Evolutionary conservation across 2,797 vertebrate genomes (phyloP), one percentile per base, ranked within the genome.

Genomic region (Takifugu rubripes): DNA sequence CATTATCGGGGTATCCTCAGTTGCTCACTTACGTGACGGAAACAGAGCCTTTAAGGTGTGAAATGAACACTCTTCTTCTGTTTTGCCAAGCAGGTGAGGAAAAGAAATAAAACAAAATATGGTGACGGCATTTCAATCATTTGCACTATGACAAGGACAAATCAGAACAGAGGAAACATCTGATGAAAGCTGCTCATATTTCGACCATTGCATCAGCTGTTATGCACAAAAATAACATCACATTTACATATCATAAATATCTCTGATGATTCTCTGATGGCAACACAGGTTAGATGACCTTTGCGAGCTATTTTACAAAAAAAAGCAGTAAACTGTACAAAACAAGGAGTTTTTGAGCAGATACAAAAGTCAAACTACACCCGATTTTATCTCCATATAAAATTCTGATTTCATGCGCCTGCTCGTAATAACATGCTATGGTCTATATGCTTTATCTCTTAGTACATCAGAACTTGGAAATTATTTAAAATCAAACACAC

Each of bases 51-150:
- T 96, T 98, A 98, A 93, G 96, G 95, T 94, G 96, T 99, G 95
- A 99, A 98, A 99, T 98, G 97, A 96, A 98, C 97, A 96, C 96
- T 99, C 96, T 99, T 99, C 97, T 98, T 98, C 97, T 98, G 96
- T 94, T 90, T 90, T 95, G 93, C 95, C 95, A 95, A 97, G 95
- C 94, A 91, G 94, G 95, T 96, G 95, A 96, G 92, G 90, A 94
- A 95, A 94, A 86, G 94, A 94, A 95, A 92, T 93, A 71, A 85
- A 83, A 86, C 84, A 92, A 91, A 79, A 92, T 83, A 93, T 92
- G 92, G 91, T 92, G 93, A 98, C 94, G 94, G 93, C 89, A 93
- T 92, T 89, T 90, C 90, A 94, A 91, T 82, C 84, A 75, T 87
- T 83, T 85, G 85, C 90, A 91, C 84, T 77, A 68, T 92, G 90